Percentiles rank a stretch among this genome's conserved stretches.
Conservation (phyloP, 2,888 invertebrate species). For the Amaurobius ferox region DNA sequence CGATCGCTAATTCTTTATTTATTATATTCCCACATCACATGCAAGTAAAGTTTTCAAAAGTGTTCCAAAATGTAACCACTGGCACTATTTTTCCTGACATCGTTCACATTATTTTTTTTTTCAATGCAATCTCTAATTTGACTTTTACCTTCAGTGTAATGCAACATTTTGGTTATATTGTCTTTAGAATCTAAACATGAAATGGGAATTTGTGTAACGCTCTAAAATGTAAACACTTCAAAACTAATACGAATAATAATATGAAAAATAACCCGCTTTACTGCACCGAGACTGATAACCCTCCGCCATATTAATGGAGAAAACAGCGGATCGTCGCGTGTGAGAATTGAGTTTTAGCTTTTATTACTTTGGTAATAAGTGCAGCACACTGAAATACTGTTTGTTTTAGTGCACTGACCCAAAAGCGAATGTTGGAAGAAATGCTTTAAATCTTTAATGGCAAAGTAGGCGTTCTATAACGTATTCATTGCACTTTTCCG, state of each 20-base stretch:
- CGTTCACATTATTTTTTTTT: neutral
- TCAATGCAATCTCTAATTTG: neutral
- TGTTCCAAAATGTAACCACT: too few species aligned
- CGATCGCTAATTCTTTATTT: too few species aligned
- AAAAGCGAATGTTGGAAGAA: constrained; percentile 58
- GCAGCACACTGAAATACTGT: constrained; percentile 60
- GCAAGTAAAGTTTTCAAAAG: too few species aligned
- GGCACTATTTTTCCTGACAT: too few species aligned
- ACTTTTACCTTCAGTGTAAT: neutral
- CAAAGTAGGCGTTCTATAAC: constrained; percentile 55
- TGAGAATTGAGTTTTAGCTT: constrained; percentile 67
- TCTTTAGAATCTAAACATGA: constrained; percentile 35
- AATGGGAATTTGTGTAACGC: constrained; percentile 30
- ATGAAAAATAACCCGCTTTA: constrained; percentile 53
- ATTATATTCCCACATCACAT: too few species aligned
- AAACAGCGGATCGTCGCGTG: constrained; percentile 36
- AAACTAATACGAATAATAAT: constrained; percentile 17
- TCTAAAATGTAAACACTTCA: constrained; percentile 36
- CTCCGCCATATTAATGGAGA: constrained; percentile 63
- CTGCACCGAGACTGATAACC: constrained; percentile 60
- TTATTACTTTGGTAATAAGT: constrained; percentile 69
- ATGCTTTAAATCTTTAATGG: constrained; percentile 70
- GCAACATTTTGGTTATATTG: constrained; percentile 42
- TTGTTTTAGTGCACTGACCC: constrained; percentile 60
- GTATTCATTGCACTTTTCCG: constrained; percentile 58